Base-by-base conservation (phyloP, 2,888 invertebrate genomes). In the Caenorhabditis afra region DNA sequence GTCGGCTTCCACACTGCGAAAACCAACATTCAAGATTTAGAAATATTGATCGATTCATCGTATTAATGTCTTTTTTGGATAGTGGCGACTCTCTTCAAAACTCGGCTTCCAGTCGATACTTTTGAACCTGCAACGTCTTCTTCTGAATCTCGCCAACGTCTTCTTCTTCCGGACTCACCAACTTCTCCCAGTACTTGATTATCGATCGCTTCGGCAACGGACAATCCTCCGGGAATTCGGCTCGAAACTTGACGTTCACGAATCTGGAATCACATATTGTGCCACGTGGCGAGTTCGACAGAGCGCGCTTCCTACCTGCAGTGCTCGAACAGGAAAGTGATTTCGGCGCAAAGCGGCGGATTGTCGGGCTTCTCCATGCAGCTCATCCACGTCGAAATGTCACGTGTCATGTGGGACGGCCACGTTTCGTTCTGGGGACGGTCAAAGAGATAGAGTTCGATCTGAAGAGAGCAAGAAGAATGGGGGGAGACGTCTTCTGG, bases 371-470 rank as follows among this genome's bases (percentile, higher is more conserved):
- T 57, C 3, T 66, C 55, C 0, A 66, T 45, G 5, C 45, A 16
- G 10, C 18, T 12, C 18, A 35, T 14, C 66, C 66, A 66, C 0
- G 10, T 22, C 3, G 7, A 11, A 1, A 29, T n/a, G 41, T 65
- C 35, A 5, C 29, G 29, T 8, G 14, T 16, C 12, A 66, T 35
- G 11, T 11, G n/a, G 0, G 5, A 29, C 1, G 65, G 65, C 41
- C 29, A 23, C 14, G 0, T 45, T 20, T 53, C 53, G 1, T n/a
- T 10, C 8, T 29, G 22, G 8, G 65, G 65, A 12, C 65, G 53
- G 16, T 55, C 44, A 35, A 53, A 65, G 14, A 65, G 41, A 35
- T 65, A 65, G 18, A 65, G 14, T 4, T 55, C n/a, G 1, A 62
- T 18, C 62, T 64, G 64, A 52, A 64, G n/a, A n/a, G n/a, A n/a